These are phyloP conservation scores for Sebastiscus albofasciatus DNA, from an alignment of 2,797 vertebrate species.

Conservation along the genomic window DNA sequence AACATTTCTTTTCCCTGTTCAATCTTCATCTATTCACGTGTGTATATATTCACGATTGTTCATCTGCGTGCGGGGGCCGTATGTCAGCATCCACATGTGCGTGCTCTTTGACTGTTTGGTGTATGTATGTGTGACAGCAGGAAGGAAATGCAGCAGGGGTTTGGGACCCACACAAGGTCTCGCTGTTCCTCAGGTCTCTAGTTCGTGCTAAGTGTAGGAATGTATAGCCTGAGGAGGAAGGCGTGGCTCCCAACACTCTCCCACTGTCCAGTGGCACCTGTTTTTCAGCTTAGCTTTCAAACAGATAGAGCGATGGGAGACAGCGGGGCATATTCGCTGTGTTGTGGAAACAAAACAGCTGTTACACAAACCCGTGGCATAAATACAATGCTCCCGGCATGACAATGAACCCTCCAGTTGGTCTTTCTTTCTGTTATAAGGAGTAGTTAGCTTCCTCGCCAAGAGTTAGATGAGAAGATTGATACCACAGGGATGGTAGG, in stretches of 20 bases:
- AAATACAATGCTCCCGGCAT: neutral
- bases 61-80: constrained; percentile 20
- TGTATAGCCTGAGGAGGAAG: constrained; percentile 71
- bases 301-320: constrained; percentile 40
- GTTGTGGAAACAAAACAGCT: constrained; percentile 65
- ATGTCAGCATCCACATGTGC: constrained; percentile 39
- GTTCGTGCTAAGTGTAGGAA: constrained; percentile 61
- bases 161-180: constrained; percentile 40
- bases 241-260: constrained; percentile 53
- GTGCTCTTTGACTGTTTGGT: constrained; percentile 7
- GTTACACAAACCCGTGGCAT: constrained; percentile 23
- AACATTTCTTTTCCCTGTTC: constrained; percentile 1
- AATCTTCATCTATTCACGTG: constrained; percentile 3
- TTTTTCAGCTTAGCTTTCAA: constrained; percentile 61
- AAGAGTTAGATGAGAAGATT: neutral
- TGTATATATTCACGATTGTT: constrained; percentile 10
- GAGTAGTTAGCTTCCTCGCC: neutral
- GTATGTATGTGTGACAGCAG: constrained; percentile 4
- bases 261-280: constrained; percentile 74
- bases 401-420: neutral
- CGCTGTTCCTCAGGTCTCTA: constrained; percentile 42
- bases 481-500: neutral
- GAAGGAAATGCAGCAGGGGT: constrained; percentile 60
- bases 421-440: neutral
- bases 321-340: constrained; percentile 19